phyloP scores from a whole-genome alignment of 1,140 invertebrate species.

The Drosophila saltans region DNA sequence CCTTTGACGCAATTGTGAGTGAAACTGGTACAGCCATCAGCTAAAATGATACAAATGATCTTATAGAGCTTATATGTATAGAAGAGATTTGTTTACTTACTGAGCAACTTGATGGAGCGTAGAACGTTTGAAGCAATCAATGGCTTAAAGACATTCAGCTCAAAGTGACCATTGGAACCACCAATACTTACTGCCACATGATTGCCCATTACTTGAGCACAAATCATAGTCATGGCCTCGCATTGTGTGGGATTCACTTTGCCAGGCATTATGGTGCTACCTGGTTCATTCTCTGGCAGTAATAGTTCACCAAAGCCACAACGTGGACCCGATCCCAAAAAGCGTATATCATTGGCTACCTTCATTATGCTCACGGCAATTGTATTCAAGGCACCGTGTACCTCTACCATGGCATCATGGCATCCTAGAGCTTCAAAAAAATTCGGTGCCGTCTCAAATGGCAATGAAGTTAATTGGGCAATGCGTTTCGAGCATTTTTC shows the following conservation, averaged over 20 bases:
- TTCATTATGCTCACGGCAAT: slow-evolving; percentile 98
- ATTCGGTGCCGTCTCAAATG: slow-evolving; percentile 96
- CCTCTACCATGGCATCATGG: slow-evolving; percentile 97
- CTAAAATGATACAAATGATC: slow-evolving; percentile 56
- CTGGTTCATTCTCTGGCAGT: slow-evolving; percentile 99
- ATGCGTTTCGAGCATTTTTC: slow-evolving; percentile 95
- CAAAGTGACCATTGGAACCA: slow-evolving; percentile 98
- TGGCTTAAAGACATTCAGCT: slow-evolving; percentile 99
- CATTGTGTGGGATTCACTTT: slow-evolving; percentile 99
- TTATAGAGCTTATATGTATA: no score
- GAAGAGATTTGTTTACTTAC: slow-evolving; percentile 77
- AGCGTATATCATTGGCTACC: slow-evolving; percentile 97
- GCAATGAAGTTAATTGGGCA: slow-evolving; percentile 89
- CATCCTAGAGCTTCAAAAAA: slow-evolving; percentile 99
- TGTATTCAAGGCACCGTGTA: slow-evolving; percentile 97
- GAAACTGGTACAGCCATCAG: slow-evolving; percentile 92
- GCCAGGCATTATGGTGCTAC: slow-evolving; percentile 99
- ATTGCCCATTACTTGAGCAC: slow-evolving; percentile 99
- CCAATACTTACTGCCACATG: slow-evolving; percentile 96
- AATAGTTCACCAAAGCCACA: slow-evolving; percentile 97
- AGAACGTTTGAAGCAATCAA: slow-evolving; percentile 98
- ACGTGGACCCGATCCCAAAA: slow-evolving; percentile 97
- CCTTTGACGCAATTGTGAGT: slow-evolving; percentile 96
- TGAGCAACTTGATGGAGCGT: slow-evolving; percentile 93
- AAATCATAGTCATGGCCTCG: slow-evolving; percentile 99